Evolutionary conservation across 2,797 vertebrate genomes (phyloP), one percentile per base, ranked within the genome.

Genomic region (Dromococcyx pavoninus): DNA sequence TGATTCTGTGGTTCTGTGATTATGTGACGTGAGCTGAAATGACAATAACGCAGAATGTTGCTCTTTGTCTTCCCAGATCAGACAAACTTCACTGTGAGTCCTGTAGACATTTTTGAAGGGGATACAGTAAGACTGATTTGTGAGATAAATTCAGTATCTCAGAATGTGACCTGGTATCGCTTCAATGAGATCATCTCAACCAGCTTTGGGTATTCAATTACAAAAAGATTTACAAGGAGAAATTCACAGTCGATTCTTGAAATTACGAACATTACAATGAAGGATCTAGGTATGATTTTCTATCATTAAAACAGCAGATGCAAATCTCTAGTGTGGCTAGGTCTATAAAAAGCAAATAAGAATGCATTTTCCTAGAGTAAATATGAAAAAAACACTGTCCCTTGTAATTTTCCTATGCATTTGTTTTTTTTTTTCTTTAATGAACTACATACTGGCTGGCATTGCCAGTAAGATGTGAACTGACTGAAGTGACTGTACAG

Each of bases 51-150:
- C 60, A 33, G 71, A 58, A 73, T 5, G 9, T 54, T 84, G 43
- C 37, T 98, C 76, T 89, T 43, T 23, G 7, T 17, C 2, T 95
- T 93, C 69, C 48, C 83, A 98, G 98, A 96, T 96, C 85, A 95
- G 58, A 96, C 93, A 7, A 96, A 91, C 37, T 88, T 98, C 86
- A 93, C 51, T 1, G 25, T 97, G 57, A 84, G 3, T 13, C 98
- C 97, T 24, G 83, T 17, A 3, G 21, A 88, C 53, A 84, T 98
- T 95, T 97, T 96, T 71, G 96, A 97, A 94, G 98, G 97, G 7
- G 98, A 98, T 62, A 97, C 79, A 1, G 95, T 98, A 22, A 91
- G 2, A 11, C 76, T 98, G 61, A 78, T 7, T 18, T 98, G 98
- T 90, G 91, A 95, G 74, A 93, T 69, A 11, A 96, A 91, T 16